Percentiles rank a stretch among this genome's conserved stretches.
Evolutionary conservation across 2,888 invertebrate genomes (phyloP).

Genomic region (Cremastinae sp.): DNA sequence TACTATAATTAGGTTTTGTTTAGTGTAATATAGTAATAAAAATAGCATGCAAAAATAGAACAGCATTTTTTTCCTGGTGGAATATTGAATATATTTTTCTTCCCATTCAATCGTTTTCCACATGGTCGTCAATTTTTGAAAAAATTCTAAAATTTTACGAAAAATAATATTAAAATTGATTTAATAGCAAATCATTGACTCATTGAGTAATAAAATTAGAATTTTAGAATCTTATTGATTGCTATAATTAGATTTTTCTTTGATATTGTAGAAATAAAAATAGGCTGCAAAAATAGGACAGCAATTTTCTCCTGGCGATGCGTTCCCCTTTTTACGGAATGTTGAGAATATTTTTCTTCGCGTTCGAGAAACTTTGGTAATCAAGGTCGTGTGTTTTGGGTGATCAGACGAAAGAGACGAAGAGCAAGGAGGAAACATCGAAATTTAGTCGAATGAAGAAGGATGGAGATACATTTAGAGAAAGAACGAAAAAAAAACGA

Average conservation of each 20-base stretch:
- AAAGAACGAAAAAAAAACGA: constrained; percentile 34
- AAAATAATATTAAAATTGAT: too few relatives aligned
- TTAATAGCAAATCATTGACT: too few relatives aligned
- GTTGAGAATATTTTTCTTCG: constrained; percentile 23
- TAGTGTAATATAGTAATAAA: too few relatives aligned
- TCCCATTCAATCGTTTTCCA: background rate
- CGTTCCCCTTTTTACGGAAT: constrained; percentile 29
- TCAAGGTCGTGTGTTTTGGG: constrained; percentile 49
- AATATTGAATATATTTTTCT: constrained; percentile 33
- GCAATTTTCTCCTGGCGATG: background rate
- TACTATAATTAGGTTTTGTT: too few relatives aligned
- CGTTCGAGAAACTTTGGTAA: constrained; percentile 15
- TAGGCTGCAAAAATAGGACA: too few relatives aligned
- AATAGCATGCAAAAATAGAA: too few relatives aligned
- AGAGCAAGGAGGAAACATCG: constrained; percentile 17
- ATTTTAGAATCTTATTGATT: too few relatives aligned
- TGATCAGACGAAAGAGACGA: constrained; percentile 39
- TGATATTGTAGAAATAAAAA: too few relatives aligned
- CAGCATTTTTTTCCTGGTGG: background rate
- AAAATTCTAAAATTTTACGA: background rate
- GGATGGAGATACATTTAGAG: constrained; percentile 40
- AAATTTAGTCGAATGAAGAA: constrained; percentile 30
- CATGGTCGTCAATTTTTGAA: background rate
- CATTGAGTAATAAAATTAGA: too few relatives aligned
- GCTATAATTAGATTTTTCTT: too few relatives aligned